Percentiles rank a stretch among this genome's conserved stretches.
Evolutionary conservation across 2,888 invertebrate genomes (phyloP).

Genomic region (Stenodera caucasica): DNA sequence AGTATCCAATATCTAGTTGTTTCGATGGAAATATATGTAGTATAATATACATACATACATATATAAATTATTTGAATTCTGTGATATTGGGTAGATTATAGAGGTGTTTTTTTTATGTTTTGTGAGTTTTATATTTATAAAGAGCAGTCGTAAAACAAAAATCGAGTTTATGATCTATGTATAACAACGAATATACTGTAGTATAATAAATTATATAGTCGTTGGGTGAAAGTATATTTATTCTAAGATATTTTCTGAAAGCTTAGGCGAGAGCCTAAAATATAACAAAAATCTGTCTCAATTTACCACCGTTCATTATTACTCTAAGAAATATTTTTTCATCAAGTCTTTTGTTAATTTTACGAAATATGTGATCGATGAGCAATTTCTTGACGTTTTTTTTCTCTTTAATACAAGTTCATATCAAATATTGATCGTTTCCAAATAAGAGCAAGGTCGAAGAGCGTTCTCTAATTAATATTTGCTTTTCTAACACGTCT

Average conservation of each 20-base stretch:
- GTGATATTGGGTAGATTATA: neutral
- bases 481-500: too few species aligned
- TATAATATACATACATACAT: too few species aligned
- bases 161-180: constrained; percentile 6
- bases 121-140: neutral
- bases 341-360: neutral
- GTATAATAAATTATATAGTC: constrained; percentile 4
- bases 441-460: too few species aligned
- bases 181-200: neutral
- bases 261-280: neutral
- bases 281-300: neutral
- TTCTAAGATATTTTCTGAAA: neutral
- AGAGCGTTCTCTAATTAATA: too few species aligned
- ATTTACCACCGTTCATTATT: neutral
- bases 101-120: neutral
- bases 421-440: too few species aligned
- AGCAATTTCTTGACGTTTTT: too few species aligned
- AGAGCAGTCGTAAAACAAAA: constrained; percentile 3
- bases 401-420: too few species aligned
- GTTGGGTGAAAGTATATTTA: constrained; percentile 3
- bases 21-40: too few species aligned
- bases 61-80: neutral
- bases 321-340: neutral
- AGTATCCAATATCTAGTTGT: neutral
- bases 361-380: neutral